These are phyloP conservation scores for Ochotona princeps DNA, from an alignment of 2,113 vertebrate species.

Conservation along the genomic window DNA sequence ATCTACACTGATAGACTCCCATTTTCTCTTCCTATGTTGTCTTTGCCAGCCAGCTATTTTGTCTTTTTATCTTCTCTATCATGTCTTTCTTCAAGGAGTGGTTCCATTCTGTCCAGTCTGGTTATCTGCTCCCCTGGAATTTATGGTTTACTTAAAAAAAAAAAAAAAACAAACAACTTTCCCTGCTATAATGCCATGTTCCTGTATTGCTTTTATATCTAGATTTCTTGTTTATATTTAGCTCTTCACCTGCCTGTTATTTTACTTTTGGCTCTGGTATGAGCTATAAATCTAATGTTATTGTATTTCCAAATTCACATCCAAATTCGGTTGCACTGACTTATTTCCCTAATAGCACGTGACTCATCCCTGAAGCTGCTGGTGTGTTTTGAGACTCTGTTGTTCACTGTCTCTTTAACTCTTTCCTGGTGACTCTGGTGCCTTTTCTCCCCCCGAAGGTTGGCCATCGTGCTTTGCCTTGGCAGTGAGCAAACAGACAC, in stretches of 20 bases:
- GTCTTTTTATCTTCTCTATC: slow-evolving; percentile 29
- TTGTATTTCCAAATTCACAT: slow-evolving; percentile 36
- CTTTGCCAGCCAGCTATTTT: background rate
- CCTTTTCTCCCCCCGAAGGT: background rate
- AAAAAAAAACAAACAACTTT: background rate
- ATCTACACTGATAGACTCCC: background rate
- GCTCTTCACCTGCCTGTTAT: background rate
- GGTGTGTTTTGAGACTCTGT: background rate
- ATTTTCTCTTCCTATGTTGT: background rate
- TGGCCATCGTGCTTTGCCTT: background rate
- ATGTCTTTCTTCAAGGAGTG: background rate
- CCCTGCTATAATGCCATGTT: background rate
- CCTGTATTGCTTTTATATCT: background rate
- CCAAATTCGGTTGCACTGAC: background rate
- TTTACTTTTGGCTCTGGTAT: background rate
- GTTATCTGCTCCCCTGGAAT: background rate
- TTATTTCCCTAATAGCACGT: background rate
- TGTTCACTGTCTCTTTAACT: background rate
- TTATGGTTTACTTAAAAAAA: background rate
- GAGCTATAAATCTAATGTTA: slow-evolving; percentile 12
- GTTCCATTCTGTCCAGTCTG: slow-evolving; percentile 41
- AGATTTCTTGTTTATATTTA: background rate
- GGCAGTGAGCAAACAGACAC: background rate
- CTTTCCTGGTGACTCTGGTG: background rate
- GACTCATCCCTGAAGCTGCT: background rate